Evolutionary conservation across 2,888 invertebrate species (phyloP).

Genomic region (Endotricha flammealis): DNA sequence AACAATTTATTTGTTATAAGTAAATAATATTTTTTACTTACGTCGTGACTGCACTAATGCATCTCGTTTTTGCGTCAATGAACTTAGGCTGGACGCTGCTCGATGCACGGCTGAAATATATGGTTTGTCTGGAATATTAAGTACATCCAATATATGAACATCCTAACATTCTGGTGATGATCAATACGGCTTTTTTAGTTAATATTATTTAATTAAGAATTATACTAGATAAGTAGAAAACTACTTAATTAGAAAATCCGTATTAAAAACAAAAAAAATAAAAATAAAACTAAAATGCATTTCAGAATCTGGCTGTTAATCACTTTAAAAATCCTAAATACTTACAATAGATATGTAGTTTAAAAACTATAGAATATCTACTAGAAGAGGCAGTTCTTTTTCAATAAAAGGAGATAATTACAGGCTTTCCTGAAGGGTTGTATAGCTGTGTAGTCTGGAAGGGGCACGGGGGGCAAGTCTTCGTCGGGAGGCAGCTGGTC

Average conservation of each 20-base stretch:
- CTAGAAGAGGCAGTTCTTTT: background rate
- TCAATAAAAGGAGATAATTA: constrained; percentile 30
- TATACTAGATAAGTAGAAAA: no score
- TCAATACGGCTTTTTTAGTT: no score
- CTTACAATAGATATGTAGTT: no score
- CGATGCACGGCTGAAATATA: constrained; percentile 56
- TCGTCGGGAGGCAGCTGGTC: constrained; percentile 68
- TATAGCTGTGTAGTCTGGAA: constrained; percentile 78
- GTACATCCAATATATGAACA: background rate
- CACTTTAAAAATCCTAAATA: no score
- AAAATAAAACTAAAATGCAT: no score
- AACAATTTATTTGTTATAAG: background rate
- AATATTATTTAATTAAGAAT: no score
- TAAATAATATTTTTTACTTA: constrained; percentile 32
- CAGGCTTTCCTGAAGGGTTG: constrained; percentile 62
- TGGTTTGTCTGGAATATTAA: background rate
- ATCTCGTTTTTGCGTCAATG: constrained; percentile 49
- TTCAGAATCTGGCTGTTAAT: no score
- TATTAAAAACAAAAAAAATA: no score
- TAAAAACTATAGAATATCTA: background rate
- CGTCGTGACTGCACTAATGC: constrained; percentile 38
- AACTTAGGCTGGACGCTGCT: constrained; percentile 55
- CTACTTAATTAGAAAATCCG: no score
- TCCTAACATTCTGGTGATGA: background rate
- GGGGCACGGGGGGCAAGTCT: constrained; percentile 78